A percentile compares a stretch with the other conserved stretches of the same genome.
Evolutionary conservation across 2,888 invertebrate species (phyloP).

Genomic region (Cheiracanthium punctorium): DNA sequence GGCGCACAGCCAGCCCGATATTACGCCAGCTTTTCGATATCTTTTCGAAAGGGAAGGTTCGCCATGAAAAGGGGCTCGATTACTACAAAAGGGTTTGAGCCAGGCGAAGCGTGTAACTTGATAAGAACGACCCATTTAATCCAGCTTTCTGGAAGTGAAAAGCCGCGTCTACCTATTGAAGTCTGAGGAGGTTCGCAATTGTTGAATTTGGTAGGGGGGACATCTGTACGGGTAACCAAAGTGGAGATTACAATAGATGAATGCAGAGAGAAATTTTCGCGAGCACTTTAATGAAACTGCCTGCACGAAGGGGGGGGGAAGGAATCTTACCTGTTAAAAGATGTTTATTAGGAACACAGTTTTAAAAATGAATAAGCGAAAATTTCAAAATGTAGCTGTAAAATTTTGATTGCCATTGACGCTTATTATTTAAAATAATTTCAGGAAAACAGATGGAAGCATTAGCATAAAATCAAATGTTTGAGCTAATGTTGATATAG

Average conservation of each 20-base stretch:
- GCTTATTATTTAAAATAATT: too few species aligned
- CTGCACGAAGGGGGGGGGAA: too few species aligned
- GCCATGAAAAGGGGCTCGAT: slow-evolving; percentile 13
- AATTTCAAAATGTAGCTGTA: too few species aligned
- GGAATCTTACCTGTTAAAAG: too few species aligned
- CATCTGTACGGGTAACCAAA: background rate
- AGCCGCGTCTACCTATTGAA: background rate
- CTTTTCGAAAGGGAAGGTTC: background rate
- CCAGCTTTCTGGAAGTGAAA: slow-evolving; percentile 17
- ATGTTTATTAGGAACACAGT: too few species aligned
- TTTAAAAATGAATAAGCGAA: too few species aligned
- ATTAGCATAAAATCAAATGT: too few species aligned
- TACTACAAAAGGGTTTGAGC: slow-evolving; percentile 1
- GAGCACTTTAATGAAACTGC: too few species aligned
- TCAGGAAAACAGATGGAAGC: too few species aligned
- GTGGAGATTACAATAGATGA: background rate
- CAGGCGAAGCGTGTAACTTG: slow-evolving; percentile 40
- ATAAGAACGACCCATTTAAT: slow-evolving; percentile 66
- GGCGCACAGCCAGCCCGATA: background rate
- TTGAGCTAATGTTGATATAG: too few species aligned
- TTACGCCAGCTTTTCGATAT: slow-evolving; percentile 4
- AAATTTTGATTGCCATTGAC: too few species aligned
- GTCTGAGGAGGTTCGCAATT: background rate
- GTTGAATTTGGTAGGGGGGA: background rate
- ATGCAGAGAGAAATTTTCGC: background rate